Evolutionary conservation across 2,113 vertebrate genomes (phyloP).

Genomic region (Nothoprocta perdicaria): DNA sequence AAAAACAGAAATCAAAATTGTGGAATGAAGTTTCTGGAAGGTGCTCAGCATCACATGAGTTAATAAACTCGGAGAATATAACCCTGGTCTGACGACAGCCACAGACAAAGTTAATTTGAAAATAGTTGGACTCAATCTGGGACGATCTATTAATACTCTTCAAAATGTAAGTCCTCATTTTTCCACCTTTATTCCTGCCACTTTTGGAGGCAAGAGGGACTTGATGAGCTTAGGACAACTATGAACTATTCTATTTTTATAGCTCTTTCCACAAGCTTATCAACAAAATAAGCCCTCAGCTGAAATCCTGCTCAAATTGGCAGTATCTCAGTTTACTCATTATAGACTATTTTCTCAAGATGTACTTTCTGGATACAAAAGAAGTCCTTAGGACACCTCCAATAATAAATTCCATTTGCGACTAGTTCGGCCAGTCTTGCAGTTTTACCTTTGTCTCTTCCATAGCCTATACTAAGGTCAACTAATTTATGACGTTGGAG

Average conservation of each 20-base stretch:
- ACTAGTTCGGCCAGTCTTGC: neutral
- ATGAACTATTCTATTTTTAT: neutral
- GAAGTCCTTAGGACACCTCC: neutral
- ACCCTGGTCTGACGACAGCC: neutral
- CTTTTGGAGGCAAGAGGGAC: neutral
- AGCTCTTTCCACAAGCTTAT: slow-evolving; percentile 30
- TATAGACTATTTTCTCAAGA: neutral
- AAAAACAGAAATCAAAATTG: accelerated
- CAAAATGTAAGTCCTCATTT: neutral
- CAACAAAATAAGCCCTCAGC: neutral
- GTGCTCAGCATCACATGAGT: neutral
- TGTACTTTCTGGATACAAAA: slow-evolving; percentile 39
- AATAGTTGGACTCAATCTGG: neutral
- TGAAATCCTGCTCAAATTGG: slow-evolving; percentile 16
- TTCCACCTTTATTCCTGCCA: neutral
- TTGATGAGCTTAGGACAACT: neutral
- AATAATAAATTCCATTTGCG: neutral
- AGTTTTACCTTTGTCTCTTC: neutral
- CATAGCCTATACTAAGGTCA: neutral
- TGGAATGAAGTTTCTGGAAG: neutral
- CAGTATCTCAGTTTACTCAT: slow-evolving; percentile 22
- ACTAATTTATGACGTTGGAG: neutral
- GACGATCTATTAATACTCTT: neutral
- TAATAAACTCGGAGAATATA: neutral
- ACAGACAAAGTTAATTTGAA: neutral